Evolutionary conservation across 2,797 vertebrate genomes (phyloP).

Genomic region (Micrastur ruficollis): DNA sequence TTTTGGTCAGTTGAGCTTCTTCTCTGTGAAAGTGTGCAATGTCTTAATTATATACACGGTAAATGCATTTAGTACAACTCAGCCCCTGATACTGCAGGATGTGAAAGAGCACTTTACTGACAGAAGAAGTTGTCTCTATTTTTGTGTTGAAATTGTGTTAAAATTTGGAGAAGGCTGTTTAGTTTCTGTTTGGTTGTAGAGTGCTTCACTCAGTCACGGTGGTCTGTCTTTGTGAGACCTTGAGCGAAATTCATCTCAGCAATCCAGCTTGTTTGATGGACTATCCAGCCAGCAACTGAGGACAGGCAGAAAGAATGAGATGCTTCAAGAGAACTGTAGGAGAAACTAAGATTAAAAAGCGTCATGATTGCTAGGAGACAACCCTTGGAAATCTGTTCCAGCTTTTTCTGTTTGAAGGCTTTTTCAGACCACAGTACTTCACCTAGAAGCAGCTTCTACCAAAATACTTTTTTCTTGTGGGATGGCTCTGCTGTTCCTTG

Average conservation of each 20-base stretch:
- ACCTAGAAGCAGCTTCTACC: not conserved
- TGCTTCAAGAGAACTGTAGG: not conserved
- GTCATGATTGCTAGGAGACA: not conserved
- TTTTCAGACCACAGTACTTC: not conserved
- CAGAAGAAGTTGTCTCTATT: not conserved
- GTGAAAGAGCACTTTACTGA: not conserved
- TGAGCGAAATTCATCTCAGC: not conserved
- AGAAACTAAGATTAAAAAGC: not conserved
- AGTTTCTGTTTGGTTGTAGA: not conserved
- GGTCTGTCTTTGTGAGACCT: not conserved
- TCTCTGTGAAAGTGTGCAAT: not conserved
- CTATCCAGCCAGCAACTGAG: not conserved
- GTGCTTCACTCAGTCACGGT: not conserved
- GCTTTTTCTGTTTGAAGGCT: not conserved
- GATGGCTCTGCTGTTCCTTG: not conserved
- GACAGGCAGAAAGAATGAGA: not conserved
- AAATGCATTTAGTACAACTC: not conserved
- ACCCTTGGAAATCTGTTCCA: not conserved
- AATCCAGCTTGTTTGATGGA: not conserved
- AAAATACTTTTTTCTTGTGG: not conserved
- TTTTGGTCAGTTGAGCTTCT: not conserved
- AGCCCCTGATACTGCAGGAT: not conserved
- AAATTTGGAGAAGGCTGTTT: not conserved
- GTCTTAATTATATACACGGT: not conserved
- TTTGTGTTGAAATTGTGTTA: not conserved